A percentile compares a stretch with the other conserved stretches of the same genome.
These are phyloP conservation scores for Micromussa lordhowensis DNA, from an alignment of 92 coral and sea anemone genomes.

Conservation along the genomic window DNA sequence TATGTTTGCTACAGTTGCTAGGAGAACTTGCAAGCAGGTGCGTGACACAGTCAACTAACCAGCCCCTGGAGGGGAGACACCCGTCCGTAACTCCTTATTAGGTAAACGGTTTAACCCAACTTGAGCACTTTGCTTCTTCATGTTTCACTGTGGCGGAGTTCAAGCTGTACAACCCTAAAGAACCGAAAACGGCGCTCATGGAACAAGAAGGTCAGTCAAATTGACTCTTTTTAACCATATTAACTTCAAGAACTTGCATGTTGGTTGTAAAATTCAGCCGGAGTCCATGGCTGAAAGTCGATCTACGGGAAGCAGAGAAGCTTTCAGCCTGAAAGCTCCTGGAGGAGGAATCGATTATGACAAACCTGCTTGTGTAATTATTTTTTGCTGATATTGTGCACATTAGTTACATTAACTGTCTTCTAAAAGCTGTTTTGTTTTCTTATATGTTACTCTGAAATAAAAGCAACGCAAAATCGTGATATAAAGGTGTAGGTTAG, in stretches of 20 bases:
- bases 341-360: neutral
- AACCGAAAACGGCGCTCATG: slow-evolving; percentile 16
- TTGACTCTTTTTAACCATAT: neutral
- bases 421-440: neutral
- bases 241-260: neutral
- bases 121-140: neutral
- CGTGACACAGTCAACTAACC: slow-evolving; percentile 5
- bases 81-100: slow-evolving; percentile 15
- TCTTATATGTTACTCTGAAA: neutral
- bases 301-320: neutral
- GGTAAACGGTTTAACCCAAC: slow-evolving; percentile 7
- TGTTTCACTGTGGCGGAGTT: slow-evolving; percentile 31
- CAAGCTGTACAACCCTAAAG: neutral
- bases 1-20: neutral
- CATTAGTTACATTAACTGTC: neutral
- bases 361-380: neutral
- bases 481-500: neutral
- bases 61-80: neutral
- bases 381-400: neutral
- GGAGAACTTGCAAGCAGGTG: slow-evolving; percentile 27
- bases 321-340: no score
- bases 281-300: neutral
- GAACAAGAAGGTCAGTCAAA: slow-evolving; percentile 23
- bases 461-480: neutral
- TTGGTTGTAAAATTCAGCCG: neutral